Base-by-base conservation (phyloP, 2,797 vertebrate genomes). In the Anguilla megastoma region DNA sequence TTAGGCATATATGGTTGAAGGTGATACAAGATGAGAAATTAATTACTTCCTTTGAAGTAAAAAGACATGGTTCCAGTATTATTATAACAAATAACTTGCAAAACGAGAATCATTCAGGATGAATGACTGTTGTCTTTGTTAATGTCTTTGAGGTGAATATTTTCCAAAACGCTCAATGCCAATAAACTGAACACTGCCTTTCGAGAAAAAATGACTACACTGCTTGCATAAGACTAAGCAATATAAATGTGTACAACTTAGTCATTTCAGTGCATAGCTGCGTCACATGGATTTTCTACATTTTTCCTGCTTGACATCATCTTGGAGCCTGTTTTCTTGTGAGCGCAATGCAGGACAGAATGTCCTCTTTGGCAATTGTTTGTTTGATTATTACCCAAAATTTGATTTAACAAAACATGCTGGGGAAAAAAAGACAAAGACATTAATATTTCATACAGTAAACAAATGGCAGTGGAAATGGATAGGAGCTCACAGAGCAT, bases 1-100 rank as follows among this genome's bases (percentile, higher is more conserved):
- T 87, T 82, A 82, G 76, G 74, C 86, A 87, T 83, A 83, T 83
- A n/a, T 45, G 80, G 21, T n/a, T 84, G 80, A 87, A 48, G 66
- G 33, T 41, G 30, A 84, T 36, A 80, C 18, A 87, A 45, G 60
- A 80, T 84, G 36, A 60, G 10, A 14, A 50, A 84, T 87, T n/a
- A 84, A 84, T 87, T 84, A 87, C 84, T 87, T 80, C 52, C n/a
- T 84, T 69, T 84, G 58, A 69, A 60, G 80, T 84, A 48, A 66
- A 83, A 87, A 84, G 45, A 60, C 30, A 69, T 60, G 79, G 76
- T 83, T 87, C 79, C 60, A 83, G 86, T 82, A 76, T 66, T 56
- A 83, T 87, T 87, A 80, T 87, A 52, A 58, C 50, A 87, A 87
- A 84, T 58, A 63, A 18, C 56, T 45, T 63, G 36, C 24, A 48